Evolutionary conservation across 2,888 invertebrate genomes (phyloP).

Genomic region (Diplazon laetatorius): DNA sequence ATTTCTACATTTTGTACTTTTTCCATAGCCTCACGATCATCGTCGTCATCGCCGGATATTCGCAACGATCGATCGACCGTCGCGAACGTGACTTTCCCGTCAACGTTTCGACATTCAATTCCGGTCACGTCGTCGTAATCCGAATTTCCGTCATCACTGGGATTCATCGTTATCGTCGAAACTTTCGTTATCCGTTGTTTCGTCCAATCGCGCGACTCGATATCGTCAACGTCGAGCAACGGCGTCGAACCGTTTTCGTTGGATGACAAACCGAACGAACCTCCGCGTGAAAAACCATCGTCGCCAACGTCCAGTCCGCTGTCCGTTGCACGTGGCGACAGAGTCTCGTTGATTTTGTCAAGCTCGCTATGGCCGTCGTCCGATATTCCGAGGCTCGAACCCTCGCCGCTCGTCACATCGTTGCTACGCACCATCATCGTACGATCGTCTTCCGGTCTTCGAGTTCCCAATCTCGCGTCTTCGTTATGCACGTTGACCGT

Average conservation of each 20-base stretch:
- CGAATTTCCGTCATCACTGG: not conserved
- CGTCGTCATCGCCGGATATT: not conserved
- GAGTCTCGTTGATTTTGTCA: conserved; percentile 68
- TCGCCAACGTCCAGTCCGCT: conserved; percentile 66
- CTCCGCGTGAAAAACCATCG: conserved; percentile 61
- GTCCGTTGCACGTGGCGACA: conserved; percentile 59
- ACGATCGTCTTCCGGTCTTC: conserved; percentile 26
- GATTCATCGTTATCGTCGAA: conserved; percentile 13
- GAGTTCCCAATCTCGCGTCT: conserved; percentile 57
- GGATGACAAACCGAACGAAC: conserved; percentile 61
- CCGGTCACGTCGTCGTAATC: not conserved
- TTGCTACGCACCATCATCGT: conserved; percentile 70
- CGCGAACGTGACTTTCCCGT: no score
- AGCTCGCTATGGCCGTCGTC: conserved; percentile 72
- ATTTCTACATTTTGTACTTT: conserved; percentile 66
- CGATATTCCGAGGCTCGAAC: conserved; percentile 74
- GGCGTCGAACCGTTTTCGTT: conserved; percentile 61
- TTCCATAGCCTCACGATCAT: conserved; percentile 23
- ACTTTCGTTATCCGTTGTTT: not conserved
- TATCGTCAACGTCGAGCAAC: conserved; percentile 52
- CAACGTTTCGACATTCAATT: not conserved
- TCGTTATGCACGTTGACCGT: conserved; percentile 74
- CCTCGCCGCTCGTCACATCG: conserved; percentile 76
- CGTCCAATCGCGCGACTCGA: conserved; percentile 41
- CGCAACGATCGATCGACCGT: not conserved